Percentiles rank a stretch among this genome's conserved stretches.
Conservation (phyloP, 2,888 invertebrate genomes). For the Lucinisca nassula region DNA sequence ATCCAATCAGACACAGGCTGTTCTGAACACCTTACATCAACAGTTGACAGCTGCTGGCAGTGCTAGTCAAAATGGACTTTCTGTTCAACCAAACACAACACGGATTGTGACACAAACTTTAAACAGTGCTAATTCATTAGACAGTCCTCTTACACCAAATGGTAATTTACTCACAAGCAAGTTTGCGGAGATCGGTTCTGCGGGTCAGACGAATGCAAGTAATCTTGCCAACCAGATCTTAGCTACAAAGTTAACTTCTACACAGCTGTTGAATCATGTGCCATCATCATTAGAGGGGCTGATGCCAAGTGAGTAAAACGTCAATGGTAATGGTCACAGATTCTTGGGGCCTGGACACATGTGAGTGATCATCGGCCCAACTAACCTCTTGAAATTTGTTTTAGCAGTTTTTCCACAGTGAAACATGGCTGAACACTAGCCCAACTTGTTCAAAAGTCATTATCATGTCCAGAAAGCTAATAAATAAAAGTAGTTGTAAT, state of each 20-base stretch:
- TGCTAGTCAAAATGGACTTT: constrained; percentile 58
- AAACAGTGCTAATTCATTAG: constrained; percentile 28
- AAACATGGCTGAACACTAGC: too few species aligned
- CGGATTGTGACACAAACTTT: constrained; percentile 57
- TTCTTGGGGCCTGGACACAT: too few species aligned
- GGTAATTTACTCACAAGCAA: constrained; percentile 41
- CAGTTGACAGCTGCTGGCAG: constrained; percentile 68
- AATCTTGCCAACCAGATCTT: constrained; percentile 70
- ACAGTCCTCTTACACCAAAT: constrained; percentile 5
- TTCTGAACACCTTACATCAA: constrained; percentile 70
- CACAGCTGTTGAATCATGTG: constrained; percentile 70
- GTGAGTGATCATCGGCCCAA: too few species aligned
- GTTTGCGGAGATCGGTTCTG: constrained; percentile 62
- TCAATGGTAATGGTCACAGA: too few species aligned
- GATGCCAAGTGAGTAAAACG: constrained; percentile 82
- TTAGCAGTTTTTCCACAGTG: too few species aligned
- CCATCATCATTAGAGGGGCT: constrained; percentile 77
- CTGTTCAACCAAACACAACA: constrained; percentile 54
- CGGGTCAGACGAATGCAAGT: constrained; percentile 55
- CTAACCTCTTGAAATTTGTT: too few species aligned
- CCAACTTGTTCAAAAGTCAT: too few species aligned
- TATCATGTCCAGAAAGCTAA: too few species aligned
- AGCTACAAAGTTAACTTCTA: constrained; percentile 66
- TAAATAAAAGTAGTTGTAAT: too few species aligned
- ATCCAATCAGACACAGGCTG: constrained; percentile 73